Base-by-base conservation (phyloP, 1,140 invertebrate genomes). In the Calliphora vicina region DNA sequence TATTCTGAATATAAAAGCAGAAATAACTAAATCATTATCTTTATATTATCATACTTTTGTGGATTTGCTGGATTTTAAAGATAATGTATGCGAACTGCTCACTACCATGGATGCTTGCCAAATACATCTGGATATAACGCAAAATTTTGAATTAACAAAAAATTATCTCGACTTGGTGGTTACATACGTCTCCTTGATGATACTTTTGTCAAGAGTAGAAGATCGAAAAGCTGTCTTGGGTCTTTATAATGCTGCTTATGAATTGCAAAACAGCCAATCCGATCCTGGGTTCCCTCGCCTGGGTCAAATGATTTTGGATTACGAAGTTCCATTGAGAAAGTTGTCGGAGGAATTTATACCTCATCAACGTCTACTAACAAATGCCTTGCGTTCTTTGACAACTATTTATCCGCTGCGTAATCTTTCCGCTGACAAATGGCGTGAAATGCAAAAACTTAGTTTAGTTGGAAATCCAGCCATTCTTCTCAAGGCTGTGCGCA, bases 41-140 rank as follows among this genome's bases (percentile, higher is more conserved):
- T 91, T 99, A 0, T 99, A 99, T 91, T 99, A 99, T 89, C 99
- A 99, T 87, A 99, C 99, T 0, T 99, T 99, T 93, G 99, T 99
- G n/a, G 99, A 99, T 93, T 92, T 99, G 57, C 91, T 99, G 15
- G 98, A 99, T 90, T 98, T 99, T 86, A 99, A 99, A 91, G 99
- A 99, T 90, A 98, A 99, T 93, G 97, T 99, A 3, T 97, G 96
- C 86, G 98, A 99, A 91, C 91, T 99, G 67, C 91, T 99, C 4
- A 99, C 98, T 10, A 97, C 96, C n/a, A 99, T 99, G 94, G 98
- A 99, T 93, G 97, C 97, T 13, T 98, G 97, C 89, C 97, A 98
- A 88, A 94, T 99, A 45, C 94, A 97, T 86, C 91, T 99, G 85
- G 98, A 99, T 91, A 97, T 99, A 86, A 96, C 96, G 2, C 92